Evolutionary conservation across 2,888 invertebrate genomes (phyloP).

Genomic region (Chrysina gloriosa): DNA sequence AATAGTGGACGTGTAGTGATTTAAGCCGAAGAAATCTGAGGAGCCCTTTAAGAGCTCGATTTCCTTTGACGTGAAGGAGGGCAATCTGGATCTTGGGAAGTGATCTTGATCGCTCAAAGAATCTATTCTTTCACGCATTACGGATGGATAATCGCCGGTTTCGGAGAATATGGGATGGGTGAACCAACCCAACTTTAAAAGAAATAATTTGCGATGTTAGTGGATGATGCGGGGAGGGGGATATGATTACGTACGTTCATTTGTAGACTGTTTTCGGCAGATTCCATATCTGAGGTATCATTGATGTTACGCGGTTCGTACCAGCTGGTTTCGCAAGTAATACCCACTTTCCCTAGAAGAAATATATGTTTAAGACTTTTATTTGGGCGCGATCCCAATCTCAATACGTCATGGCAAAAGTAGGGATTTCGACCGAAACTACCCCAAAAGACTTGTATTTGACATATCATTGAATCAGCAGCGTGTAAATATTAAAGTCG

Average conservation of each 20-base stretch:
- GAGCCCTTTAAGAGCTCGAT: constrained; percentile 65
- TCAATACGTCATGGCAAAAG: too few relatives aligned
- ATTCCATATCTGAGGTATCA: constrained; percentile 66
- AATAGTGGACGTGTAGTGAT: constrained; percentile 69
- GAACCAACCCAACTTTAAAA: constrained; percentile 63
- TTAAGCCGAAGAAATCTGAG: constrained; percentile 75
- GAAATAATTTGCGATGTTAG: background rate
- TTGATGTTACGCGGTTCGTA: constrained; percentile 66
- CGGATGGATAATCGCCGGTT: constrained; percentile 67
- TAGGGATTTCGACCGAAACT: too few relatives aligned
- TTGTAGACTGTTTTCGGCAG: constrained; percentile 69
- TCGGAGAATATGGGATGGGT: constrained; percentile 65
- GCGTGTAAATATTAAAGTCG: background rate
- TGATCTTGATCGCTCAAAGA: constrained; percentile 64
- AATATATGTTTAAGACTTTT: too few relatives aligned
- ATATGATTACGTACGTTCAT: constrained; percentile 66
- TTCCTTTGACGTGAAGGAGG: constrained; percentile 64
- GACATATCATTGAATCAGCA: background rate
- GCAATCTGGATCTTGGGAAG: constrained; percentile 64
- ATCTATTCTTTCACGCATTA: constrained; percentile 65
- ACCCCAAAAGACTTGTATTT: background rate
- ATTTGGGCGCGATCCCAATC: too few relatives aligned
- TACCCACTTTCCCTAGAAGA: constrained; percentile 71
- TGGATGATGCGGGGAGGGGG: background rate
- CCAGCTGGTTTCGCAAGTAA: constrained; percentile 70